A percentile compares a stretch with the other conserved stretches of the same genome.
These are phyloP conservation scores for Mionectes macconnelli DNA, from an alignment of 2,113 vertebrate genomes.

Conservation along the genomic window DNA sequence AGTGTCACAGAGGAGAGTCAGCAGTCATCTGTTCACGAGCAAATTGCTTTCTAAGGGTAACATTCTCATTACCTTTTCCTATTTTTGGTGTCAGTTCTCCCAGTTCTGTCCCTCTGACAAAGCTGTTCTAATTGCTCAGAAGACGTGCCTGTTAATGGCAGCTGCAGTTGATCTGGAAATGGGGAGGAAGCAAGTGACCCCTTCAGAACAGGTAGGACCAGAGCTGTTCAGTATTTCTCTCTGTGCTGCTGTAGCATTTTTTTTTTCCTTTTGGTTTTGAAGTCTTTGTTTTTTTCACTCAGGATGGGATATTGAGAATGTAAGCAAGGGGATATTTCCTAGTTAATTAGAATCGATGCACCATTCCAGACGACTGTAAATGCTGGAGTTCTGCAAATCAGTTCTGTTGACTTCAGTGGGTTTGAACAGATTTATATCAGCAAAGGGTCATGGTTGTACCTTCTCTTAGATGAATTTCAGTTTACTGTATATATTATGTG, in stretches of 20 bases:
- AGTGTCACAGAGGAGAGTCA: neutral
- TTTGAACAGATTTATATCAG: neutral
- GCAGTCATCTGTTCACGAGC: neutral
- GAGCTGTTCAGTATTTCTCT: neutral
- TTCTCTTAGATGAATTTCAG: neutral
- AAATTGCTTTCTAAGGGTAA: neutral
- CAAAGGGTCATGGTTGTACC: neutral
- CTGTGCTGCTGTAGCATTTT: neutral
- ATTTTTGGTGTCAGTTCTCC: slow-evolving; percentile 81
- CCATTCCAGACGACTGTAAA: neutral
- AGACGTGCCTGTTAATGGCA: slow-evolving; percentile 89
- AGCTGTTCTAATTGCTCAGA: slow-evolving; percentile 84
- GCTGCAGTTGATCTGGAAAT: slow-evolving; percentile 82
- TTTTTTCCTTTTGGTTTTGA: neutral
- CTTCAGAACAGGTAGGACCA: slow-evolving; percentile 76
- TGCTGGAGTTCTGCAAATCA: neutral
- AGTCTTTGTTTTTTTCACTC: neutral
- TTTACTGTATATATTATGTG: neutral
- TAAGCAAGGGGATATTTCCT: neutral
- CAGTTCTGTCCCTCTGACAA: slow-evolving; percentile 84
- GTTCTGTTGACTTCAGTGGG: neutral
- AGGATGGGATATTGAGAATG: neutral
- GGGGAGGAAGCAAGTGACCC: slow-evolving; percentile 71
- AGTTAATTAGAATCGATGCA: neutral
- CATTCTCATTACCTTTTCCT: slow-evolving; percentile 33